Evolutionary conservation across 2,113 vertebrate genomes (phyloP).

Genomic region (Rhinichthys klamathensis): DNA sequence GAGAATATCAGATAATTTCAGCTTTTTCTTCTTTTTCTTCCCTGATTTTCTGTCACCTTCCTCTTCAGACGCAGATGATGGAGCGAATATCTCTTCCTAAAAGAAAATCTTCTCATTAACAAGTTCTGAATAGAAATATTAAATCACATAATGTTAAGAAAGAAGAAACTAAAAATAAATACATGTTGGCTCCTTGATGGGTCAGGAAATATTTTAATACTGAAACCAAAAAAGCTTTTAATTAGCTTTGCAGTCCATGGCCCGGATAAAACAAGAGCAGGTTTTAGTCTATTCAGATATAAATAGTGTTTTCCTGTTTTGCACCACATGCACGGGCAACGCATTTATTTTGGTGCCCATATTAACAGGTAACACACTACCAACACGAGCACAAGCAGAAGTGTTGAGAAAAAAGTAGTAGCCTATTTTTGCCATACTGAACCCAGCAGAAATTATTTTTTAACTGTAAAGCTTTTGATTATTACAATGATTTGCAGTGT

Average conservation of each 20-base stretch:
- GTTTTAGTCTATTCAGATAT: background rate
- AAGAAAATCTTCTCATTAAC: constrained; percentile 11
- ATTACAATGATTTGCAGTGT: background rate
- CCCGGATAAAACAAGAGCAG: background rate
- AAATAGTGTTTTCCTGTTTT: background rate
- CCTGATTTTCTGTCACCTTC: constrained; percentile 62
- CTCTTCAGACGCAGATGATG: constrained; percentile 68
- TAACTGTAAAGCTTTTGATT: background rate
- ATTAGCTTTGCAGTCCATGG: background rate
- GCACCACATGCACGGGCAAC: background rate
- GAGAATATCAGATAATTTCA: constrained; percentile 62
- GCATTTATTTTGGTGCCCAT: background rate
- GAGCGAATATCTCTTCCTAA: constrained; percentile 50
- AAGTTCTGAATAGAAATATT: background rate
- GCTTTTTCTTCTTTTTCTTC: constrained; percentile 59
- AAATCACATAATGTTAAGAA: background rate
- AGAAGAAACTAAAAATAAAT: background rate
- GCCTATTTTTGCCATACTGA: background rate
- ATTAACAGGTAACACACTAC: background rate
- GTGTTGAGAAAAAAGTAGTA: background rate
- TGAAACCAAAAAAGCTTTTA: background rate
- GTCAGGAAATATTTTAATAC: background rate
- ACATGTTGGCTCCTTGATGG: background rate
- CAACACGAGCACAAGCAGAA: no score
- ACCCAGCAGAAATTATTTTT: background rate